Percentiles rank a stretch among this genome's conserved stretches.
phyloP scores from a whole-genome alignment of 2,113 vertebrate genomes.

The Hippocampus comes region DNA sequence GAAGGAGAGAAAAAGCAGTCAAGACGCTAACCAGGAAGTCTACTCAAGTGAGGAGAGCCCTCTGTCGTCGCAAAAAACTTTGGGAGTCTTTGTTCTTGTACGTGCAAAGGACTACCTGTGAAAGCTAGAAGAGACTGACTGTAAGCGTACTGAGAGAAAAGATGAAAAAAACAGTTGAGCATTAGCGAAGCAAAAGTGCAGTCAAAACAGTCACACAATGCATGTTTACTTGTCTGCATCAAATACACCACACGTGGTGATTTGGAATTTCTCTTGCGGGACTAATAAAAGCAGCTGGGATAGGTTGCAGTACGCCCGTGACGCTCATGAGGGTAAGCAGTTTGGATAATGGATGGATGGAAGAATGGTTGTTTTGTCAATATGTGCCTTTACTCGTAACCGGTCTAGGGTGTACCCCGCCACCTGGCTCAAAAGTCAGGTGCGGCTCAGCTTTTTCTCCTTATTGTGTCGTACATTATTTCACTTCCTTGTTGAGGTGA shows the following conservation, averaged over 20 bases:
- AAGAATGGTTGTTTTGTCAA: too few species aligned
- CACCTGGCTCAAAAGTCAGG: too few species aligned
- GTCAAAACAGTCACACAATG: not conserved
- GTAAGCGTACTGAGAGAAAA: constrained; percentile 40
- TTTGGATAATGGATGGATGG: too few species aligned
- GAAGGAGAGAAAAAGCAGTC: constrained; percentile 35
- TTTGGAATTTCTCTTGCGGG: not conserved
- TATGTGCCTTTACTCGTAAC: too few species aligned
- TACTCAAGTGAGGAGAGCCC: constrained; percentile 84
- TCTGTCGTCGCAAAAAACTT: constrained; percentile 72
- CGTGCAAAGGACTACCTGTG: constrained; percentile 78
- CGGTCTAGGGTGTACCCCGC: too few species aligned
- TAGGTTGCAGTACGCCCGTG: too few species aligned
- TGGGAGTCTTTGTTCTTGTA: constrained; percentile 79
- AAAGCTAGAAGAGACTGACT: constrained; percentile 72
- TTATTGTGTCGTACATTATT: too few species aligned
- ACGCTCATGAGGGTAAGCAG: too few species aligned
- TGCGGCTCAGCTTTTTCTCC: too few species aligned
- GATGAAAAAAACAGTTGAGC: constrained; percentile 19
- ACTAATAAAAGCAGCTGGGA: too few species aligned
- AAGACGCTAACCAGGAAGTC: constrained; percentile 80
- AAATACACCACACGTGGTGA: not conserved
- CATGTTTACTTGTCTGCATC: not conserved
- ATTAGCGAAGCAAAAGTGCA: not conserved
- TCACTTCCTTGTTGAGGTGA: too few species aligned